These are phyloP conservation scores for Neolamprologus hecqui DNA, from an alignment of 2,113 vertebrate species.

Conservation along the genomic window DNA sequence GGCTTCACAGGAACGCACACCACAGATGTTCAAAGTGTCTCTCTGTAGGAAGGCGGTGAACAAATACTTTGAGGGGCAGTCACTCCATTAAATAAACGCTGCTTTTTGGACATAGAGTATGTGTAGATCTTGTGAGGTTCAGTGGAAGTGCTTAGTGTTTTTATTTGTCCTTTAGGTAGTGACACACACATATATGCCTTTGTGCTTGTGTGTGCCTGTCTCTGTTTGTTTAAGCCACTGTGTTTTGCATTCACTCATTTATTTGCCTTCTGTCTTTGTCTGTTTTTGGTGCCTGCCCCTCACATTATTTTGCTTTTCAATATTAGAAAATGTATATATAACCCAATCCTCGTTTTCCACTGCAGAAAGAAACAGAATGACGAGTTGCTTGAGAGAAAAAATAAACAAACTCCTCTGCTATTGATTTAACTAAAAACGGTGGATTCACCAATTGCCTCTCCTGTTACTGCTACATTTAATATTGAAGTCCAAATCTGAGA, in stretches of 20 bases:
- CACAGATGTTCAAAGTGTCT: conserved; percentile 39
- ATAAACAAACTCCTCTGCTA: conserved; percentile 11
- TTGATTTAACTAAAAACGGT: conserved; percentile 22
- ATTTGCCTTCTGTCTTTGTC: background rate
- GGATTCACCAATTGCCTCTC: background rate
- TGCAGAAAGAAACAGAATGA: conserved; percentile 11
- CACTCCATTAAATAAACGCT: conserved; percentile 4
- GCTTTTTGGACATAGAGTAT: background rate
- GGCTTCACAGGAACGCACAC: conserved; percentile 24
- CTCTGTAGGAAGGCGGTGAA: background rate
- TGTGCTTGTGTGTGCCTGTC: background rate
- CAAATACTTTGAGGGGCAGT: background rate
- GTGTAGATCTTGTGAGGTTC: background rate
- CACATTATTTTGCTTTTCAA: conserved; percentile 23
- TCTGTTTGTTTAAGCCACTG: background rate
- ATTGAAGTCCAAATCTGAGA: background rate
- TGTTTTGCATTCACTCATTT: background rate
- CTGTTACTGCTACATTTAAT: background rate
- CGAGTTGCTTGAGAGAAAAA: conserved; percentile 27
- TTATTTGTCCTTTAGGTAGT: background rate
- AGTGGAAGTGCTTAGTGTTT: background rate
- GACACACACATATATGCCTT: background rate
- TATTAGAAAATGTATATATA: conserved; percentile 31
- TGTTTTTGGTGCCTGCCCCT: conserved; percentile 13
- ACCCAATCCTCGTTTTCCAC: conserved; percentile 1